Base-by-base conservation (phyloP, 1,140 invertebrate genomes). In the Cotesia vestalis region DNA sequence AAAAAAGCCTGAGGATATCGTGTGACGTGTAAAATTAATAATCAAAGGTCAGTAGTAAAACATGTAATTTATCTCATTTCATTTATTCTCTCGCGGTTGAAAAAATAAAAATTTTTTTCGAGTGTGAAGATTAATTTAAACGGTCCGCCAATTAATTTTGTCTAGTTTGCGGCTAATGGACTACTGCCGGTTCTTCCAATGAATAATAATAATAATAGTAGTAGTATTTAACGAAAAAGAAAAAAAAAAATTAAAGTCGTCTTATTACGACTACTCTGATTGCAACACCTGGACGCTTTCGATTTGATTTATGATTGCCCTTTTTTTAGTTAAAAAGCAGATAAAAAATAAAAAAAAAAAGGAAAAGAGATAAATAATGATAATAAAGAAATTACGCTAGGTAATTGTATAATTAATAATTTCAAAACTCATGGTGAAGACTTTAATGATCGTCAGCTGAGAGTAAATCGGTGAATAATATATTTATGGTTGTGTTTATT, bases 81-180 rank as follows among this genome's bases (percentile, higher is more conserved):
- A 57, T 59, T 66, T 66, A 20, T 64, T 14, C 17, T 17, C n/a
- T 17, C 4, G 17, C 53, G n/a, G 17, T 55, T 17, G 6, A 63
- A 63, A 40, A 63, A 63, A 63, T 12, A 63, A 63, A 63, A 34
- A 35, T 20, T 55, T 27, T 35, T 11, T 34, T 27, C 17, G 27
- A 55, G 66, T 57, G 66, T 68, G 66, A 68, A 35, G 34, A 68
- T 68, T 68, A 68, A 68, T 68, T 68, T 68, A 68, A 68, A 53
- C 66, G 53, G 11, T 57, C 27, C 34, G 11, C 36, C 67, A 38
- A 69, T 69, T 69, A 69, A 69, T 69, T 69, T 69, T 59, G 53
- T 59, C 27, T 59, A 69, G 55, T 69, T 69, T 69, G 67, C n/a
- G 64, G 35, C 67, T 60, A 69, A 69, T 69, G 67, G 67, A 57